Percentiles rank a stretch among this genome's conserved stretches.
phyloP scores from a whole-genome alignment of 1,140 invertebrate species.

The Drosophila quadrilineata region DNA sequence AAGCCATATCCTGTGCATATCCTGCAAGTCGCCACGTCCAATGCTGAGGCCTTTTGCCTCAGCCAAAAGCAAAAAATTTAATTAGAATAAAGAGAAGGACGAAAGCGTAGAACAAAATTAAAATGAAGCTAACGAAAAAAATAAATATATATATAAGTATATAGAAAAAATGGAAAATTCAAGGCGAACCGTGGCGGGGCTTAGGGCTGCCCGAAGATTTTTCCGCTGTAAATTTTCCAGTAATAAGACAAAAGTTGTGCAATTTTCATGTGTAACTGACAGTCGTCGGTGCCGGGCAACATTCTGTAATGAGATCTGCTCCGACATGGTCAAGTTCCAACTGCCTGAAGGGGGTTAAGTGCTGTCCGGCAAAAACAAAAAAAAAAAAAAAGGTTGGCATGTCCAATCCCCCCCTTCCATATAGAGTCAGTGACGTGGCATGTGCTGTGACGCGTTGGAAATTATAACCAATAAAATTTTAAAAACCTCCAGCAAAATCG shows the following conservation, averaged over 20 bases:
- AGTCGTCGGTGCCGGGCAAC: conserved; percentile 39
- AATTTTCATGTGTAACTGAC: conserved; percentile 80
- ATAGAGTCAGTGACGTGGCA: conserved; percentile 36
- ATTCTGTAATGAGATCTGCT: conserved; percentile 67
- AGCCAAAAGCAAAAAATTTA: conserved; percentile 70
- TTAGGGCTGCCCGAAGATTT: conserved; percentile 32
- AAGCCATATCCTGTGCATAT: conserved; percentile 11
- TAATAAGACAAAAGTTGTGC: conserved; percentile 79
- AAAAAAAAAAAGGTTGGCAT: conserved; percentile 43
- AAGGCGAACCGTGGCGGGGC: conserved; percentile 20
- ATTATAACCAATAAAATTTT: conserved; percentile 66
- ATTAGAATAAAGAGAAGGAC: conserved; percentile 75
- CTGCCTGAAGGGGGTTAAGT: background rate
- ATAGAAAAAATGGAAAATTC: conserved; percentile 15
- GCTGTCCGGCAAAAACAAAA: no score
- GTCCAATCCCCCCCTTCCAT: conserved; percentile 12
- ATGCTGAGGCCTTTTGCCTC: conserved; percentile 27
- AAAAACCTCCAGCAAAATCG: conserved; percentile 9
- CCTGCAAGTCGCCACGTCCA: conserved; percentile 14
- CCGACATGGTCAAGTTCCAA: conserved; percentile 11
- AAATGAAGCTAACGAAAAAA: conserved; percentile 45
- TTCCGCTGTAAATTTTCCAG: conserved; percentile 42
- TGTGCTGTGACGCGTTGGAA: conserved; percentile 14
- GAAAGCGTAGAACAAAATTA: conserved; percentile 54
- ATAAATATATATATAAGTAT: conserved; percentile 14